A percentile compares a stretch with the other conserved stretches of the same genome.
Evolutionary conservation across 1,140 invertebrate species (phyloP).

Genomic region (Drosophila quadrilineata): DNA sequence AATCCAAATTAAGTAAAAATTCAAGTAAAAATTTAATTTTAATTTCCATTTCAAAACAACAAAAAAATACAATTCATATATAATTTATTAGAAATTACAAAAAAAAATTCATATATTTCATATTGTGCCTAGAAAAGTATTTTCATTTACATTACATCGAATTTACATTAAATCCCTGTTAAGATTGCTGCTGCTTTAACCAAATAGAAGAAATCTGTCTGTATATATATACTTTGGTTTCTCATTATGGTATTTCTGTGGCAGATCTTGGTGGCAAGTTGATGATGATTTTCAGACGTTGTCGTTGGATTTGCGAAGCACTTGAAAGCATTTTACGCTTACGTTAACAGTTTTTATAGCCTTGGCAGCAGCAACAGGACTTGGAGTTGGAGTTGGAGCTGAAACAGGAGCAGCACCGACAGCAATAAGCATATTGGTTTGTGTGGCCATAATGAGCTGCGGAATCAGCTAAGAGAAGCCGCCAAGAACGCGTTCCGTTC

Average conservation of each 20-base stretch:
- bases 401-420: slow-evolving; percentile 27
- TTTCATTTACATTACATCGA: no score
- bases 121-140: no score
- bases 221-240: slow-evolving; percentile 22
- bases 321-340: slow-evolving; percentile 79
- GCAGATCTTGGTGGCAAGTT: slow-evolving; percentile 1
- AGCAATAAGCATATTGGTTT: slow-evolving; percentile 78
- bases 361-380: slow-evolving; percentile 27
- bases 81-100: no score
- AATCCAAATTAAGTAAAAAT: no score
- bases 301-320: slow-evolving; percentile 67
- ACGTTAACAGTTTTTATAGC: slow-evolving; percentile 78
- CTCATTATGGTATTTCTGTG: slow-evolving; percentile 45
- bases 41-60: no score
- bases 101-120: no score
- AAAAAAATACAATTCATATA: no score
- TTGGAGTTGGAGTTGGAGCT: no score
- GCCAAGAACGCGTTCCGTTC: background rate
- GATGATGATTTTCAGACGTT: slow-evolving; percentile 31
- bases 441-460: slow-evolving; percentile 72
- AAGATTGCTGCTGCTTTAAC: no score
- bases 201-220: background rate
- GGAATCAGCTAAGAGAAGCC: slow-evolving; percentile 20
- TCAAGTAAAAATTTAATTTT: no score
- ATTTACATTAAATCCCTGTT: no score